These are phyloP conservation scores for Macrophya annulata DNA, from an alignment of 2,888 invertebrate species.

Conservation along the genomic window DNA sequence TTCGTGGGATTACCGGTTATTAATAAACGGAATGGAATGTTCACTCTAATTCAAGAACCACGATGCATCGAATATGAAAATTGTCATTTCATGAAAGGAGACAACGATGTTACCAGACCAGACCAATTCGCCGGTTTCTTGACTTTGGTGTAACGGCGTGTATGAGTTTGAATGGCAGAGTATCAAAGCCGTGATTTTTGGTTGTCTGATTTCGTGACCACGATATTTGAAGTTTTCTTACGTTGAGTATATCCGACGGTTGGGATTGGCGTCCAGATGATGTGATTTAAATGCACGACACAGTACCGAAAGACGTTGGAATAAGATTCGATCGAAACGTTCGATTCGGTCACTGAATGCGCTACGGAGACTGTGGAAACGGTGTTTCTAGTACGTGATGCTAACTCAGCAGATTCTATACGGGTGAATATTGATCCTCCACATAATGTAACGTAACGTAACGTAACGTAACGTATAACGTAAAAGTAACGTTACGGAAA, in stretches of 20 bases:
- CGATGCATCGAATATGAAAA: too few species aligned
- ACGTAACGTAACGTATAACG: neutral
- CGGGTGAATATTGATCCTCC: neutral
- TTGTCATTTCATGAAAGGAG: neutral
- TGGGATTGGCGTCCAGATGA: slow-evolving; percentile 27
- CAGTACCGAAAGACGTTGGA: slow-evolving; percentile 10
- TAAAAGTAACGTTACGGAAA: neutral
- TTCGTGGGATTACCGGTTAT: neutral
- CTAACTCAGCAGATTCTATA: slow-evolving; percentile 13
- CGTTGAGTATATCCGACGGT: neutral
- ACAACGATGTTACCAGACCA: too few species aligned
- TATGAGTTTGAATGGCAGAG: neutral
- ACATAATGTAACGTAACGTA: neutral
- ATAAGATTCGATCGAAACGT: slow-evolving; percentile 39
- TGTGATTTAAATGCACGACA: slow-evolving; percentile 49
- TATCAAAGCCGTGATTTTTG: too few species aligned
- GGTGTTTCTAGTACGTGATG: slow-evolving; percentile 25
- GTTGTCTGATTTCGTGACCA: neutral
- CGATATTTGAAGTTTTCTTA: neutral
- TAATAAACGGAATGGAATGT: neutral
- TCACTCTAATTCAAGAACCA: neutral
- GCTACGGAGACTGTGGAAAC: slow-evolving; percentile 18
- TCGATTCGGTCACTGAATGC: slow-evolving; percentile 26
- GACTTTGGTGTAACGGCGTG: too few species aligned
- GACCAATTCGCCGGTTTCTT: too few species aligned